Base-by-base conservation (phyloP, 2,797 vertebrate species). In the Sebastes trivittatus region DNA sequence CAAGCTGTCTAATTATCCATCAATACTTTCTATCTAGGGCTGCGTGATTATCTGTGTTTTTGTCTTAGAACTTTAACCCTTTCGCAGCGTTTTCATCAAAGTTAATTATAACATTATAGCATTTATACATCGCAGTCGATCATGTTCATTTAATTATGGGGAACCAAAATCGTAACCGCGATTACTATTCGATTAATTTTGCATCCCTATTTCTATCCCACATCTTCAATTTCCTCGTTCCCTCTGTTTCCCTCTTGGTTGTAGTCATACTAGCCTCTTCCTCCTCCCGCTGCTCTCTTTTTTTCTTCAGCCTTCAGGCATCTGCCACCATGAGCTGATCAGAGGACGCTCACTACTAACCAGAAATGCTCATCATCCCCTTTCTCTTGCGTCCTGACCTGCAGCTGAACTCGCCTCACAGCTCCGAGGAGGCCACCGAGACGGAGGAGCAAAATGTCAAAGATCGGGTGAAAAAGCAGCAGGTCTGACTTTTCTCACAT, bases 251-350 rank as follows among this genome's bases (percentile, higher is more conserved):
- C 42, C 14, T 46, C 61, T 5, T 34, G 55, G 34, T 9, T 80
- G 52, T 32, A 18, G 36, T 30, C 25, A 38, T 49, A 27, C 61
- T 52, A 20, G 49, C 16, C 63, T 75, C 10, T 4, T 68, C 42
- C 4, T 70, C 38, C 23, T 38, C 58, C 71, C 18, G 32, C 23
- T 72, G 14, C 56, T 68, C 27, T 70, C 1, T 55, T 71, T 62
- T 56, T 20, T 36, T 67, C 29, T 22, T 65, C 62, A 42, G 66
- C 86, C 85, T 81, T 62, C 11, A n/a, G 82, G 80, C 83, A 34
- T 69, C 77, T 80, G 70, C 80, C 81, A 82, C 74, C 82, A 87
- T 79, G 85, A 90, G 88, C 89, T 81, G 86, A 91, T 92, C 86
- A 77, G 66, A 81, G 78, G 64, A 34, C 18, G 52, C 75, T 80